Evolutionary conservation across 2,113 vertebrate species (phyloP), one percentile per base, ranked within the genome.

Genomic region (Phaetusa simplex): DNA sequence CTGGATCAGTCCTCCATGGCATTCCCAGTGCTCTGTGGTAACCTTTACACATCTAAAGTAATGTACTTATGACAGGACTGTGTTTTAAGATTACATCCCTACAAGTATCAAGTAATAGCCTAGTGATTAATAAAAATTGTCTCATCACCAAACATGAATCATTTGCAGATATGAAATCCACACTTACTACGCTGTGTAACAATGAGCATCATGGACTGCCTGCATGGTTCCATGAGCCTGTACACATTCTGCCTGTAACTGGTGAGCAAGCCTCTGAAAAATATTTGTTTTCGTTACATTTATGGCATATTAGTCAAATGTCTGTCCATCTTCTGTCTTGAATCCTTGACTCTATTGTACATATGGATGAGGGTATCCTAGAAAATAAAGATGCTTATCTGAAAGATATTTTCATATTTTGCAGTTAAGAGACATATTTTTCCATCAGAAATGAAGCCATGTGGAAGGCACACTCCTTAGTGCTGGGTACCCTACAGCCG

Each of bases 401-500:
- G 49, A 64, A 64, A 45, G 7, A 18, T 32, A 52, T 52, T 77
- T 82, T 36, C 24, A 32, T 67, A 24, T 69, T 50, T 91, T 91
- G 79, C 15, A 26, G 7, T n/a, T 40, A 80, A 42, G 32, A 38
- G 21, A 36, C 11, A n/a, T 23, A 23, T 42, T 50, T 79, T 72
- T 91, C 11, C n/a, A 12, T 32, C 21, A 73, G 20, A 79, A 83
- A 55, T 86, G 19, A 79, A 83, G 47, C 17, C 29, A 55, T 50
- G 32, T 36, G 40, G 9, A 52, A 79, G 20, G 5, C 24, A 29
- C 4, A 9, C 8, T 52, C 16, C 69, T 89, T 76, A 47, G 30
- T 3, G 1, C 8, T 32, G 17, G 18, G 7, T 55, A n/a, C 62
- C 34, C 16, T 59, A 21, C 8, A 22, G 21, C 53, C 3, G 1